These are phyloP conservation scores for Drosophila melanica DNA, from an alignment of 1,140 invertebrate species.

Conservation along the genomic window DNA sequence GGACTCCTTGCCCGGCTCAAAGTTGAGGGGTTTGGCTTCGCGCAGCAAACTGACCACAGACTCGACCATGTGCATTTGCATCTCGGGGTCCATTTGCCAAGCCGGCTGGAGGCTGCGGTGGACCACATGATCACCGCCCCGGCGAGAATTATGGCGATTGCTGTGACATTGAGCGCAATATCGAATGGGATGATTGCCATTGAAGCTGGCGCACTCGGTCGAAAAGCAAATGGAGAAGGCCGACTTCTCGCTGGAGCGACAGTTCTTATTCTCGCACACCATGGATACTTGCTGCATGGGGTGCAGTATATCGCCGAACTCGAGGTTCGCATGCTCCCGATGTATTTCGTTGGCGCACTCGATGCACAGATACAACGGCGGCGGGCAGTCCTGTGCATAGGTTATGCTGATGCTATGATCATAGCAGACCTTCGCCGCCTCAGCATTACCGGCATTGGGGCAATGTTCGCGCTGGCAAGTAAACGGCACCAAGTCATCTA, in stretches of 20 bases:
- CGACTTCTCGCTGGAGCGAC: conserved; percentile 95
- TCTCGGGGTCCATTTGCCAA: conserved; percentile 94
- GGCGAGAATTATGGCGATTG: conserved; percentile 93
- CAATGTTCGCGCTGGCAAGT: conserved; percentile 94
- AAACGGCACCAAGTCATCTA: conserved; percentile 90
- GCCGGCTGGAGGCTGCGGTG: conserved; percentile 93
- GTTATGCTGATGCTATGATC: conserved; percentile 94
- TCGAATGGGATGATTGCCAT: conserved; percentile 97
- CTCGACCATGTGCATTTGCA: conserved; percentile 97
- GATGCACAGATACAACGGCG: conserved; percentile 97
- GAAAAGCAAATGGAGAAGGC: conserved; percentile 98
- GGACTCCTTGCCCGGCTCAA: conserved; percentile 85
- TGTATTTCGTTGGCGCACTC: conserved; percentile 97
- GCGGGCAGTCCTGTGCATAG: conserved; percentile 93
- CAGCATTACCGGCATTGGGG: conserved; percentile 91
- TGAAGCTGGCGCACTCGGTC: conserved; percentile 97
- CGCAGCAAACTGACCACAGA: conserved; percentile 95
- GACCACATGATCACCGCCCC: conserved; percentile 94
- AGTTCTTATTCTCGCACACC: conserved; percentile 99
- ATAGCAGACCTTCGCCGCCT: conserved; percentile 96
- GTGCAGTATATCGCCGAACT: conserved; percentile 95
- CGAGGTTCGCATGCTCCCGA: conserved; percentile 91
- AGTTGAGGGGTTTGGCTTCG: conserved; percentile 90
- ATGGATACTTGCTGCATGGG: conserved; percentile 97
- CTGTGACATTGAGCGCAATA: conserved; percentile 96